phyloP scores from a whole-genome alignment of 2,113 vertebrate species.

The Eretmochelys imbricata region DNA sequence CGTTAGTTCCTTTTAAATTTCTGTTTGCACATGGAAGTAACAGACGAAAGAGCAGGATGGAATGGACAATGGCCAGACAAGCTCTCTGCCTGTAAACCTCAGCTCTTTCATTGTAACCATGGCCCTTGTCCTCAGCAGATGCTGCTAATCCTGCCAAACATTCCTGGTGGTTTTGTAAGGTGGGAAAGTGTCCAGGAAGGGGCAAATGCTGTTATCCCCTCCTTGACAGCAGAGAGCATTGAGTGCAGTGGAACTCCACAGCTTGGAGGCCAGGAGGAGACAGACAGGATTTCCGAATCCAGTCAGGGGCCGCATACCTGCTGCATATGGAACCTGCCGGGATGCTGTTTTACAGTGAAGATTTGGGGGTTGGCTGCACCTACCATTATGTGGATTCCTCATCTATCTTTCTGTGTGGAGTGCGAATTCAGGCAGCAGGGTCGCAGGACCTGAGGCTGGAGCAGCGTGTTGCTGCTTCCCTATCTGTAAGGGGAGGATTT shows the following conservation, averaged over 20 bases:
- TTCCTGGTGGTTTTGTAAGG: neutral
- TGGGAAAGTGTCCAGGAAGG: neutral
- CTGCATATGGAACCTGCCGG: neutral
- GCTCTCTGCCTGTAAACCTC: neutral
- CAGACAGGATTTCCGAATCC: neutral
- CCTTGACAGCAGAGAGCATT: neutral
- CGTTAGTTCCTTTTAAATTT: neutral
- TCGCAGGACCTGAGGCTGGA: neutral
- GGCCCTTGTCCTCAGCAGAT: neutral
- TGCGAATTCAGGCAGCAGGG: fast-evolving
- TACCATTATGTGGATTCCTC: neutral
- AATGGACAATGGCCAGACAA: neutral
- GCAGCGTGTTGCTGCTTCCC: neutral
- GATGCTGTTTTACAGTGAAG: neutral
- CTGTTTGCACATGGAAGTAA: neutral
- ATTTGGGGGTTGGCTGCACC: neutral
- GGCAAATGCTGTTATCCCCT: neutral
- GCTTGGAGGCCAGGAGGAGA: neutral
- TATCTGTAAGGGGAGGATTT: neutral
- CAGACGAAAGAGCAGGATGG: neutral
- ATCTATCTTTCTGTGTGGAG: neutral
- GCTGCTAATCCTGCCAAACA: neutral
- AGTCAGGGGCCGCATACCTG: neutral
- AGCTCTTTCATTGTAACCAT: neutral
- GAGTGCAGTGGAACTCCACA: neutral